These are phyloP conservation scores for Theristicus caerulescens DNA, from an alignment of 2,113 vertebrate species.

Conservation along the genomic window DNA sequence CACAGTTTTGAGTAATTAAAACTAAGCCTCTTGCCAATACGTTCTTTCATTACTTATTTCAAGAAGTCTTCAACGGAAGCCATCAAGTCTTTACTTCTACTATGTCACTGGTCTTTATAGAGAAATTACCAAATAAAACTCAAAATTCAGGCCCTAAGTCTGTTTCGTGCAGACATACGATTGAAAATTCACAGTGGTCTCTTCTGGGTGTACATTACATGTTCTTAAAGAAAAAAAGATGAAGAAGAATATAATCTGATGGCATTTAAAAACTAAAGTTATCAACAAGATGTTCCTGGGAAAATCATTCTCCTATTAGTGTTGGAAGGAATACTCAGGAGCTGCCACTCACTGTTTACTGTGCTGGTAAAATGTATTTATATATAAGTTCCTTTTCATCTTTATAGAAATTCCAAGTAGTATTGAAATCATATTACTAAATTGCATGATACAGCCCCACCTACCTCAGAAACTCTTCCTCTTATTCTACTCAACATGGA, in stretches of 20 bases:
- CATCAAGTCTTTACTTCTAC: background rate
- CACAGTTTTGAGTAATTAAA: background rate
- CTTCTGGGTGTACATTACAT: background rate
- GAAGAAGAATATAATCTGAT: background rate
- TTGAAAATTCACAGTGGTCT: background rate
- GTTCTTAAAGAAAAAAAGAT: background rate
- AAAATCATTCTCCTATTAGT: background rate
- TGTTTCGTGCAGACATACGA: background rate
- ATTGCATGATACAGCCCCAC: background rate
- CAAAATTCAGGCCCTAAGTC: background rate
- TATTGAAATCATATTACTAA: background rate
- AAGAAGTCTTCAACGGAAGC: background rate
- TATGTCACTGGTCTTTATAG: background rate
- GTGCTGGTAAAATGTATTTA: background rate
- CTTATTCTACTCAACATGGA: background rate
- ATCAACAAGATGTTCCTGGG: background rate
- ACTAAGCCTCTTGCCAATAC: background rate
- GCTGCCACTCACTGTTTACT: background rate
- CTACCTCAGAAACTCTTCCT: background rate
- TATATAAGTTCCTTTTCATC: background rate
- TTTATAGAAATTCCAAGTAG: background rate
- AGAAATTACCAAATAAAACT: background rate
- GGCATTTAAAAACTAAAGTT: background rate
- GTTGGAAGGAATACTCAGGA: background rate
- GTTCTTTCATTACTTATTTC: background rate